Evolutionary conservation across 2,888 invertebrate species (phyloP).

Genomic region (Coleophora flavipennella): DNA sequence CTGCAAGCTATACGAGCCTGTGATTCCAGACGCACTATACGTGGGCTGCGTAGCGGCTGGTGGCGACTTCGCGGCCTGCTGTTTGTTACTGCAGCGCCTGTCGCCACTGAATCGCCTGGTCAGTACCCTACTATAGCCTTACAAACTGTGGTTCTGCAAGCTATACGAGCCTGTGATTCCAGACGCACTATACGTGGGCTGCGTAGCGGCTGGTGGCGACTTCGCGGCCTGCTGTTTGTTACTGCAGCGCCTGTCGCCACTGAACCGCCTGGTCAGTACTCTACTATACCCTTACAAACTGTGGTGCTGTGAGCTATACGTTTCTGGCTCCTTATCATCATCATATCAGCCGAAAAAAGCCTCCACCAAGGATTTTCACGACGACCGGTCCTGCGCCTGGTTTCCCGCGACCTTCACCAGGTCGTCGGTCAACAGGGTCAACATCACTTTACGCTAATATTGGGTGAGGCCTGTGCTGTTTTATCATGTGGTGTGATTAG

Average conservation of each 20-base stretch:
- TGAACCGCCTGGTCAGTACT: slow-evolving; percentile 84
- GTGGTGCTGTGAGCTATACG: not conserved
- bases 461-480: no score
- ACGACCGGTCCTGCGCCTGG: no score
- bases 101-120: slow-evolving; percentile 93
- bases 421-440: no score
- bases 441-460: no score
- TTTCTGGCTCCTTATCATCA: no score
- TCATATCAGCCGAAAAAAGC: no score
- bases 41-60: slow-evolving; percentile 85
- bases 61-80: slow-evolving; percentile 80
- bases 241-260: slow-evolving; percentile 88
- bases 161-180: not conserved
- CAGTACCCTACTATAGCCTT: slow-evolving; percentile 14
- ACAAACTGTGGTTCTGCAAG: not conserved
- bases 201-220: slow-evolving; percentile 47
- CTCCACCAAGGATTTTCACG: no score
- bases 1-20: slow-evolving; percentile 94
- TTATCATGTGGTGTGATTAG: no score
- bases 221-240: slow-evolving; percentile 85
- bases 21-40: slow-evolving; percentile 94
- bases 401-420: no score
- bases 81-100: slow-evolving; percentile 87
- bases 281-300: not conserved
- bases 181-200: not conserved